Conservation (phyloP, 2,797 vertebrate species). For the Macrochelys suwanniensis region DNA sequence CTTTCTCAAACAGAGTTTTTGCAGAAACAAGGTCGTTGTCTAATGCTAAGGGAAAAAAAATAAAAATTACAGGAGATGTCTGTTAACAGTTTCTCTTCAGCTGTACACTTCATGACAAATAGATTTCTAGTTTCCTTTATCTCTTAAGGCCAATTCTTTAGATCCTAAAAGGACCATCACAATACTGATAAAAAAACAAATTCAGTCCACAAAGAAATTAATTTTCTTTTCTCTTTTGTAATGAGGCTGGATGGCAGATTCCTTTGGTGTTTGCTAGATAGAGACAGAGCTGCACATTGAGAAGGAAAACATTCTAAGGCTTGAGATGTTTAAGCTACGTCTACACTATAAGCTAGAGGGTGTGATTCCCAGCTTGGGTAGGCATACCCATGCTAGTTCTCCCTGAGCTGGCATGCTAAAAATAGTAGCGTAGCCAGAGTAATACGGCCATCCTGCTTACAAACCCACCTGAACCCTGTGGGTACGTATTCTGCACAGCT, state of each 20-base stretch:
- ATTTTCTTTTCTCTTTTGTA: not conserved
- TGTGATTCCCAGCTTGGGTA: not conserved
- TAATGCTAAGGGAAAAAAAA: slow-evolving; percentile 76
- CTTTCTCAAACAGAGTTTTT: slow-evolving; percentile 85
- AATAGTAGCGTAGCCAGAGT: not conserved
- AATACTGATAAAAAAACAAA: not conserved
- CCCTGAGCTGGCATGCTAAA: not conserved
- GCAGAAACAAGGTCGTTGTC: slow-evolving; percentile 87
- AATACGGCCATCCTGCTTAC: not conserved
- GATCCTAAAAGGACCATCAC: not conserved
- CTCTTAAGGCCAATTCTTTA: not conserved
- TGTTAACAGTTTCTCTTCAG: slow-evolving; percentile 2
- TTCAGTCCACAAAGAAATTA: not conserved
- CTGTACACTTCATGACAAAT: not conserved
- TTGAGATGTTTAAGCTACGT: not conserved
- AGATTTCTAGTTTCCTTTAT: not conserved
- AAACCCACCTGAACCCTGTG: not conserved
- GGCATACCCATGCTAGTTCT: not conserved
- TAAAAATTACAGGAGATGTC: not conserved
- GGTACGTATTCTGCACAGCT: not conserved
- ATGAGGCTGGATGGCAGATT: not conserved
- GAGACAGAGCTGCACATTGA: not conserved
- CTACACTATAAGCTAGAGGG: not conserved
- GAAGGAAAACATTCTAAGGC: not conserved
- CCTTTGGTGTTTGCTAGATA: not conserved